Evolutionary conservation across 2,888 invertebrate genomes (phyloP).

Genomic region (Nudaria mundana): DNA sequence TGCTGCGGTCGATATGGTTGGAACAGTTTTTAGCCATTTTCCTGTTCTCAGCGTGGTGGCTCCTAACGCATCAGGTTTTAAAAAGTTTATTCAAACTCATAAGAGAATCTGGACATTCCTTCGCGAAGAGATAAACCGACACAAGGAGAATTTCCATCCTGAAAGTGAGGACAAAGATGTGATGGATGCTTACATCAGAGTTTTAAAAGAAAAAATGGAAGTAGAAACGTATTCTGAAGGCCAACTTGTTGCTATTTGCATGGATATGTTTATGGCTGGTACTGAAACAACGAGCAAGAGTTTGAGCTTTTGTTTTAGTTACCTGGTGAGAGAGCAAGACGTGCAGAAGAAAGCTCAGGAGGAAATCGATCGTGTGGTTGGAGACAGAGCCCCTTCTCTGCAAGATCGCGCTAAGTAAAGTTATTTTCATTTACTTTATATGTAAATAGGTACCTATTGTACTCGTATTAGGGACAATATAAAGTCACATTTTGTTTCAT

Average conservation of each 20-base stretch:
- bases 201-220: slow-evolving; percentile 82
- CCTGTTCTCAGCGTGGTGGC: slow-evolving; percentile 86
- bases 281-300: slow-evolving; percentile 92
- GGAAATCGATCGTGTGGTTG: slow-evolving; percentile 89
- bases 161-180: slow-evolving; percentile 86
- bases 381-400: slow-evolving; percentile 85
- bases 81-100: slow-evolving; percentile 86
- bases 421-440: not conserved
- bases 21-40: slow-evolving; percentile 89
- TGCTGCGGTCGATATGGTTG: slow-evolving; percentile 90
- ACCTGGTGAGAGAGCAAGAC: slow-evolving; percentile 85
- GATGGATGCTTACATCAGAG: slow-evolving; percentile 90
- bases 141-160: slow-evolving; percentile 83
- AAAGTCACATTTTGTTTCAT: no score
- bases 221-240: slow-evolving; percentile 84
- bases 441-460: no score
- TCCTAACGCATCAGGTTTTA: slow-evolving; percentile 89
- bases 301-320: slow-evolving; percentile 88
- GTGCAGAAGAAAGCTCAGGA: slow-evolving; percentile 88
- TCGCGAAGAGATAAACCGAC: slow-evolving; percentile 85
- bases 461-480: no score
- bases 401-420: slow-evolving; percentile 86
- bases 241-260: slow-evolving; percentile 88
- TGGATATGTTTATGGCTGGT: slow-evolving; percentile 94
- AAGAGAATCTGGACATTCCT: slow-evolving; percentile 87